Percentiles rank a stretch among this genome's conserved stretches.
phyloP scores from a whole-genome alignment of 2,888 invertebrate genomes.

The Zygogramma bicolorata region DNA sequence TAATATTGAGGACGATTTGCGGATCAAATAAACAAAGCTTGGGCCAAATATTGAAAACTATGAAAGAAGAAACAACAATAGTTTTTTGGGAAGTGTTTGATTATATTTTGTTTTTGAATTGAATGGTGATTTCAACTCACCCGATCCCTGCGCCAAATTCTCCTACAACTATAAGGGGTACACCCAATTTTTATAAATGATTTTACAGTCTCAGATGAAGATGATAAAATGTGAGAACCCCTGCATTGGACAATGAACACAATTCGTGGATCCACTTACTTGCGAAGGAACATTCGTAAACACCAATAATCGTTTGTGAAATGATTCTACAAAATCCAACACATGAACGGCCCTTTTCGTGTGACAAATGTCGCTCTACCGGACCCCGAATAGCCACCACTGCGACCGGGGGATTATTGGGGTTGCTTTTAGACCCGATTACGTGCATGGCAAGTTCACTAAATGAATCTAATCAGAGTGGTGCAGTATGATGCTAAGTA shows the following conservation, averaged over 20 bases:
- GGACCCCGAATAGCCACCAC: constrained; percentile 59
- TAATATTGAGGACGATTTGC: too few relatives aligned
- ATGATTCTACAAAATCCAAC: constrained; percentile 33
- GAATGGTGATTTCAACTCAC: too few relatives aligned
- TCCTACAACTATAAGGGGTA: too few relatives aligned
- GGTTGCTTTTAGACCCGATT: constrained; percentile 58
- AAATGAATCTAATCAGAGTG: constrained; percentile 58
- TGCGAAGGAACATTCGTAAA: constrained; percentile 8
- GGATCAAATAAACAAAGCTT: too few relatives aligned
- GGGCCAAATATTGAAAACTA: too few relatives aligned
- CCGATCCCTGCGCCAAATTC: too few relatives aligned
- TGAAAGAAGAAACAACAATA: too few relatives aligned
- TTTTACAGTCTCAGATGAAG: too few relatives aligned
- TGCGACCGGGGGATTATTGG: constrained; percentile 59
- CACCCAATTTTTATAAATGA: too few relatives aligned
- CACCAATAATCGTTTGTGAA: constrained; percentile 18
- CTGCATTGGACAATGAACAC: not conserved
- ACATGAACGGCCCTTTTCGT: constrained; percentile 19
- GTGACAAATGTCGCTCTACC: constrained; percentile 60
- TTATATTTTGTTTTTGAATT: too few relatives aligned
- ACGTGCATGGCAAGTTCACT: constrained; percentile 63
- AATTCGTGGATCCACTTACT: not conserved
- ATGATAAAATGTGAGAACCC: too few relatives aligned
- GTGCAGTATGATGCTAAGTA: constrained; percentile 25
- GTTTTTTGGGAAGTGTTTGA: too few relatives aligned